Evolutionary conservation across 2,113 vertebrate species (phyloP).

Genomic region (Sceloporus tristichus): DNA sequence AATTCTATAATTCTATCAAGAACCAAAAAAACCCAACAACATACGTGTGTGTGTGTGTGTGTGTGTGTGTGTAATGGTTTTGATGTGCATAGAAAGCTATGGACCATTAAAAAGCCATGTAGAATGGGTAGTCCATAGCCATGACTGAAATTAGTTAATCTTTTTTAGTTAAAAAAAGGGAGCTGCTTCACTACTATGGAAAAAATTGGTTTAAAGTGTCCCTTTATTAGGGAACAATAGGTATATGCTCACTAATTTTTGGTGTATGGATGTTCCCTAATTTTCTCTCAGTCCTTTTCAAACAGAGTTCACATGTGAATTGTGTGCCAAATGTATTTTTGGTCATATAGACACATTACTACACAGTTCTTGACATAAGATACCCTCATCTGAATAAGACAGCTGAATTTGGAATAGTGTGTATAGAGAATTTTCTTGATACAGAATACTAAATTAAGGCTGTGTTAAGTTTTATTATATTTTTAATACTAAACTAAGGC

Average conservation of each 20-base stretch:
- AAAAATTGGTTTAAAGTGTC: not conserved
- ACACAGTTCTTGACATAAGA: not conserved
- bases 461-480: not conserved
- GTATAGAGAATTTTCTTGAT: not conserved
- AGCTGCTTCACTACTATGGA: not conserved
- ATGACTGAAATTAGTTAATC: not conserved
- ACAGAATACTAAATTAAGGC: not conserved
- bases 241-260: not conserved
- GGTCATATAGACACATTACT: not conserved
- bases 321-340: not conserved
- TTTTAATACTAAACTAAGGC: too few relatives aligned
- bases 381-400: not conserved
- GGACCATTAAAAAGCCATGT: not conserved
- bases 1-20: not conserved
- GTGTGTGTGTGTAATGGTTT: not conserved
- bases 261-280: not conserved
- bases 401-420: not conserved
- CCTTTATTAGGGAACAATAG: not conserved
- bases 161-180: not conserved
- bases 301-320: not conserved
- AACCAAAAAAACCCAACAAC: not conserved
- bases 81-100: not conserved
- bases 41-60: too few relatives aligned
- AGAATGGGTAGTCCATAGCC: not conserved
- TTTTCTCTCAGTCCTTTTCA: not conserved